Conservation (phyloP, 2,113 vertebrate species). For the Clupea harengus region DNA sequence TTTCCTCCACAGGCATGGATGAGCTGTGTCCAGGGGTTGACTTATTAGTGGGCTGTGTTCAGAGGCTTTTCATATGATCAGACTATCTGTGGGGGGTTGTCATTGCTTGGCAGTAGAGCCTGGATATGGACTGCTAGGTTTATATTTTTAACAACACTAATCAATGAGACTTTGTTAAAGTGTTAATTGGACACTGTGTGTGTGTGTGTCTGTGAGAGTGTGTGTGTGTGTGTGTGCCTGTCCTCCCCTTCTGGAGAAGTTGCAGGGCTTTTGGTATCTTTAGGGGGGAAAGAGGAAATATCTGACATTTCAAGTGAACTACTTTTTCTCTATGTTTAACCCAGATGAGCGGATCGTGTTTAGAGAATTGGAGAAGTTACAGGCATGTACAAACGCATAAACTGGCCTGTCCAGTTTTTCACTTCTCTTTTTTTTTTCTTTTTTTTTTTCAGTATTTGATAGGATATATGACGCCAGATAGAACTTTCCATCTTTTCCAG, state of each 20-base stretch:
- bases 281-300: background rate
- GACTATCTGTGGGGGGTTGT: background rate
- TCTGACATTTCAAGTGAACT: background rate
- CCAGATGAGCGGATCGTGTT: background rate
- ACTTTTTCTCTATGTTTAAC: background rate
- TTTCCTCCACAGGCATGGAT: background rate
- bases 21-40: background rate
- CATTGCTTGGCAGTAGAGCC: background rate
- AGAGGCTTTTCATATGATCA: background rate
- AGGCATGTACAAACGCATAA: background rate
- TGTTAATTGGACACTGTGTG: background rate
- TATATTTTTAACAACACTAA: background rate
- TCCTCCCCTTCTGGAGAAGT: background rate
- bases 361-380: background rate
- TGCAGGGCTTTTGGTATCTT: background rate
- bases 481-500: background rate
- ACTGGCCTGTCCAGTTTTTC: background rate
- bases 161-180: slow-evolving; percentile 7
- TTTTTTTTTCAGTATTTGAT: background rate
- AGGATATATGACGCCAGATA: background rate
- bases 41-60: background rate
- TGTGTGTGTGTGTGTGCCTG: background rate
- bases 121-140: background rate
- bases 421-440: background rate
- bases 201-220: background rate